phyloP scores from a whole-genome alignment of 2,797 vertebrate species.

The Decapterus maruadsi region DNA sequence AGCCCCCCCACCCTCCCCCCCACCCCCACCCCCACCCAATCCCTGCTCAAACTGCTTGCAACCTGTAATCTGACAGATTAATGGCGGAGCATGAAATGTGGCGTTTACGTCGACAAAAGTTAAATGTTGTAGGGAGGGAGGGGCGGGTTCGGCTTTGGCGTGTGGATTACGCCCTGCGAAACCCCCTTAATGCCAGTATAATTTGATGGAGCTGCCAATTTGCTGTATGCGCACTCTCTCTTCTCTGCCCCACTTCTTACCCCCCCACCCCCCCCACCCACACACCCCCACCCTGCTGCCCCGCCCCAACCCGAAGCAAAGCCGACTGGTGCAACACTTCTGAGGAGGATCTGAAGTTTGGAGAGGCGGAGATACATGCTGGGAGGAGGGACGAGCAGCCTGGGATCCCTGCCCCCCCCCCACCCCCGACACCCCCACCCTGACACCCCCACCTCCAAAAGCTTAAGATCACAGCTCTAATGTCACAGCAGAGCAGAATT shows the following conservation, averaged over 20 bases:
- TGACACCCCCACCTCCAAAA: conserved; percentile 46
- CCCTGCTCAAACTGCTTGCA: conserved; percentile 83
- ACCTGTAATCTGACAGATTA: conserved; percentile 89
- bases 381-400: conserved; percentile 63
- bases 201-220: conserved; percentile 89
- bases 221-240: conserved; percentile 85
- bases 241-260: conserved; percentile 57
- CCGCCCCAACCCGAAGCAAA: conserved; percentile 40
- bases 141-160: conserved; percentile 78
- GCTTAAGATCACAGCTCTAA: conserved; percentile 66
- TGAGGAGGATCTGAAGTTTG: conserved; percentile 80
- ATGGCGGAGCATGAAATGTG: conserved; percentile 89
- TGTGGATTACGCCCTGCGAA: conserved; percentile 84
- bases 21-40: conserved; percentile 61
- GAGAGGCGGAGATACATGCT: conserved; percentile 66
- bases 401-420: conserved; percentile 55
- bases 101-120: conserved; percentile 88
- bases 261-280: conserved; percentile 20
- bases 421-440: conserved; percentile 4
- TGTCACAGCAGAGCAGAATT: conserved; percentile 54
- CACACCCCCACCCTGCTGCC: no score
- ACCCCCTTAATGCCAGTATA: conserved; percentile 86
- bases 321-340: conserved; percentile 77
- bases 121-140: conserved; percentile 85
- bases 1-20: conserved; percentile 56